A percentile compares a stretch with the other conserved stretches of the same genome.
Evolutionary conservation across 2,888 invertebrate species (phyloP).

Genomic region (Nysson spinosus): DNA sequence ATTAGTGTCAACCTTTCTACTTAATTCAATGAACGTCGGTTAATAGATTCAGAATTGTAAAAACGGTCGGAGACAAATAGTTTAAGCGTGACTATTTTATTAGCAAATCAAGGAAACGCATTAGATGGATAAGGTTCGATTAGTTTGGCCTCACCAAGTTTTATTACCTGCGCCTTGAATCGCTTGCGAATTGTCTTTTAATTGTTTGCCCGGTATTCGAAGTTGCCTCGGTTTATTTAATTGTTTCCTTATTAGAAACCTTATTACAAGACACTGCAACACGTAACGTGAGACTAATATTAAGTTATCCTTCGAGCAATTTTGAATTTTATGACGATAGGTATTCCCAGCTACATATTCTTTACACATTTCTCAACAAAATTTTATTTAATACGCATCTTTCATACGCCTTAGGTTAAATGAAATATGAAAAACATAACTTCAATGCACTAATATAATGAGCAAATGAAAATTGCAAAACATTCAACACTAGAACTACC

Average conservation of each 20-base stretch:
- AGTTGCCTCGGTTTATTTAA: conserved; percentile 54
- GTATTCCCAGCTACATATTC: not conserved
- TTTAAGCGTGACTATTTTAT: not conserved
- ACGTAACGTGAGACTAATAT: not conserved
- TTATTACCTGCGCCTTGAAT: conserved; percentile 64
- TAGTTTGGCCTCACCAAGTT: conserved; percentile 55
- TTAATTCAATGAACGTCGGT: not conserved
- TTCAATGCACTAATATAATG: too few species aligned
- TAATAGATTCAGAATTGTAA: not conserved
- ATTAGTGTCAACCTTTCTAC: not conserved
- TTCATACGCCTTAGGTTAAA: too few species aligned
- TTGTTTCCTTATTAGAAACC: conserved; percentile 57
- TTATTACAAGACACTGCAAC: conserved; percentile 13
- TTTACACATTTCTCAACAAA: too few species aligned
- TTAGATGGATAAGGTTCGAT: conserved; percentile 14
- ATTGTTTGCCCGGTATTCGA: conserved; percentile 53
- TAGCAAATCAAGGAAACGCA: conserved; percentile 21
- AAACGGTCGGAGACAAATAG: not conserved
- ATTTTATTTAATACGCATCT: too few species aligned
- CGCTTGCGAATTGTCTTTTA: conserved; percentile 59
- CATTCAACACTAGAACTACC: too few species aligned
- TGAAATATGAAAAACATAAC: too few species aligned
- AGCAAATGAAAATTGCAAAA: too few species aligned
- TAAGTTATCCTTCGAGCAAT: not conserved
- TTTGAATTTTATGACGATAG: conserved; percentile 2